Evolutionary conservation across 2,888 invertebrate species (phyloP), one percentile per base, ranked within the genome.

Genomic region (Rhopalosiphum nymphaeae): DNA sequence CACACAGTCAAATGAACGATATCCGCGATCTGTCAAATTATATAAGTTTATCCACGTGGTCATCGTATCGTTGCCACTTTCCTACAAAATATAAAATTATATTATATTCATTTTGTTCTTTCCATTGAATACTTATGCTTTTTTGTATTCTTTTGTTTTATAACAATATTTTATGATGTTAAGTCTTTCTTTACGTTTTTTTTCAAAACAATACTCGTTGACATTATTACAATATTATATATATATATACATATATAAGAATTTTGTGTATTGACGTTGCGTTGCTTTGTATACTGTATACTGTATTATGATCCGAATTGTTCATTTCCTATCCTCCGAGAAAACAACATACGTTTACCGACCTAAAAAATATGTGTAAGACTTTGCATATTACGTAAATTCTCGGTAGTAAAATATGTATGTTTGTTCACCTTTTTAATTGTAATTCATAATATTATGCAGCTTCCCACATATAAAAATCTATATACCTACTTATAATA

Each of bases 1-100:
- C 89, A 36, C 26, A 94, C 93, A 29, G 84, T 94, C n/a, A 94
- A 94, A 86, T 53, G 56, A 87, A 67, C 57, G 57, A 46, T 21
- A 1, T 16, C 49, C 91, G 9, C 84, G 56, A 91, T 84, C 42
- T 11, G 29, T 88, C 10, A 78, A 78, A 78, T 78, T 78, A 36
- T 78, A 36, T 36, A 78, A 36, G 78, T 78, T 78, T 2, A 78
- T 78, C 36, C 36, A 1, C 78, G 78, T 21, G 36, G n/a, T 78
- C 78, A 36, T 67, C 4, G n/a, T 67, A 67, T 78, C 78, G 78
- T 7, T 21, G 36, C 21, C 36, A 36, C 7, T 78, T 78, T 78
- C 78, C 78, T 78, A 36, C 36, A 36, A 36, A 7, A 78, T 36
- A 67, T n/a, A 21, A 78, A 53, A 53, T 53, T 21, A 36, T 78